Evolutionary conservation across 1,140 invertebrate genomes (phyloP), one percentile per base, ranked within the genome.

Genomic region (Drosophila arawakana): DNA sequence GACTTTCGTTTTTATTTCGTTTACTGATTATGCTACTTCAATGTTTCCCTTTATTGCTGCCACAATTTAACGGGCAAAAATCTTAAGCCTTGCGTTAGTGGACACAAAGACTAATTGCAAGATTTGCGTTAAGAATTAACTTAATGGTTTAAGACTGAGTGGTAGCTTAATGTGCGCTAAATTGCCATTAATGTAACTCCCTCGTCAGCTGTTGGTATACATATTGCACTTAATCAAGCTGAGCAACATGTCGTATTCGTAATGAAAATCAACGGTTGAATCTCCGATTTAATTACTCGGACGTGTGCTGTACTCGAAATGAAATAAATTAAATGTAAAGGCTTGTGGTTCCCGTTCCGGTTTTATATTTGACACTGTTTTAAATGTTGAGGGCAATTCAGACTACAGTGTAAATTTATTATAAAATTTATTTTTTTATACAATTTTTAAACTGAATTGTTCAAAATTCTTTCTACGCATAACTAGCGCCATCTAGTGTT

Each of bases 101-200:
- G 71, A 46, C 54, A 52, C 44, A 72, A 63, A 54, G 39, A 37
- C 34, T 63, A 71, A 65, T 71, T 71, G 60, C 59, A 13, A 7
- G 30, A 61, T 58, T 58, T 39, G 52, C 37, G 41, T 18, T 59
- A 44, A 73, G 44, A 49, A 60, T 60, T 21, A 60, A 43, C 10
- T 25, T 37, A 62, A 54, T 69, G 46, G 66, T 7, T 46, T 25
- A 6, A 9, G 6, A 7, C 43, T 60, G 34, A 61, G 30, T 47
- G 43, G 21, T 2, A 7, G 41, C 47, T 43, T 43, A n/a, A n/a
- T 43, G 11, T 11, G 3, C 8, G 10, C 41, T 30, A 15, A 54
- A 30, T 13, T 61, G 25, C 44, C 34, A 21, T 37, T 49, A 54
- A 37, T 15, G 2, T 15, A 2, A 54, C n/a, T 54, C n/a, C 34